A percentile compares a stretch with the other conserved stretches of the same genome.
Conservation (phyloP, 2,888 invertebrate species). For the Brachylomia viminalis region DNA sequence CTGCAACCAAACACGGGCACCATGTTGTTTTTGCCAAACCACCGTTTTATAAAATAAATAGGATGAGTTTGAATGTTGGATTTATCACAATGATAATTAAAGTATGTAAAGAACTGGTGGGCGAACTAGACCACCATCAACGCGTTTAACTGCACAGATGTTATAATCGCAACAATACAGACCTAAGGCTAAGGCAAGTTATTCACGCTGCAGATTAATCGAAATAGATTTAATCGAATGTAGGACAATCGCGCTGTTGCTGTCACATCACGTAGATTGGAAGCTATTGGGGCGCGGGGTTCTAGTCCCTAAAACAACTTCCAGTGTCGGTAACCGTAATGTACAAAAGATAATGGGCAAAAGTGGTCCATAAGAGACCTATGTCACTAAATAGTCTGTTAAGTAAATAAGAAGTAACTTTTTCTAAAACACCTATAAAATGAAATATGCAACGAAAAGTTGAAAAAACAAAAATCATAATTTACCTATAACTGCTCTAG, state of each 20-base stretch:
- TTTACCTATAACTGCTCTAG: neutral
- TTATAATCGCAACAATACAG: neutral
- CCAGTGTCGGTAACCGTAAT: conserved; percentile 50
- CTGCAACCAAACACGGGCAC: neutral
- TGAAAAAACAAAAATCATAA: neutral
- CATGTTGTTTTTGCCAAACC: conserved; percentile 17
- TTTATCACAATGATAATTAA: conserved; percentile 8
- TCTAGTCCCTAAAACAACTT: conserved; percentile 66
- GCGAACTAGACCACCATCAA: conserved; percentile 13
- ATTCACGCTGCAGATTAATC: conserved; percentile 19
- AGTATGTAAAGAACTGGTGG: neutral
- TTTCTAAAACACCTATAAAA: neutral
- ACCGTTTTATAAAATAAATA: conserved; percentile 9
- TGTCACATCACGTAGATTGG: conserved; percentile 43
- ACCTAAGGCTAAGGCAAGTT: neutral
- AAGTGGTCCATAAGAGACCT: neutral
- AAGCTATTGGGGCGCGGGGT: conserved; percentile 42
- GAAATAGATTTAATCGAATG: conserved; percentile 35
- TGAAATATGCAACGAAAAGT: neutral
- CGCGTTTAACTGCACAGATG: neutral
- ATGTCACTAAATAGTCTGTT: neutral
- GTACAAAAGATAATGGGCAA: conserved; percentile 49
- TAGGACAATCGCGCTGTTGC: conserved; percentile 23
- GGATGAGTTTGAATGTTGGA: neutral
- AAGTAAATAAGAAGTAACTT: neutral